Evolutionary conservation across 1,140 invertebrate species (phyloP).

Genomic region (Eriocheir sinensis): DNA sequence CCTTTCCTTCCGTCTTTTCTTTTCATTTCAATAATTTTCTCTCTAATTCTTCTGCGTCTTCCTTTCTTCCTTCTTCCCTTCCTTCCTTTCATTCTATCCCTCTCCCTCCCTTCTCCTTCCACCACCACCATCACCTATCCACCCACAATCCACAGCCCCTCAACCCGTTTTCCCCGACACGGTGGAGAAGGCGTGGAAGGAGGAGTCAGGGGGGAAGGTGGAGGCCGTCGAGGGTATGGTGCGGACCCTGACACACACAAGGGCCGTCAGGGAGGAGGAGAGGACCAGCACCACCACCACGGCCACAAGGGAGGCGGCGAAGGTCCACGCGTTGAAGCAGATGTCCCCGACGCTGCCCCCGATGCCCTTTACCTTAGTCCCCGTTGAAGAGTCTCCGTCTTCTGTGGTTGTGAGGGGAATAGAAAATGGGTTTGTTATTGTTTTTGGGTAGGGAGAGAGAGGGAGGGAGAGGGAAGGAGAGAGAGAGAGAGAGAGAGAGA

Average conservation of each 20-base stretch:
- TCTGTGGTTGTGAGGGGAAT: no score
- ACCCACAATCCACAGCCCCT: not conserved
- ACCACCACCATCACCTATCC: not conserved
- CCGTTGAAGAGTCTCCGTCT: not conserved
- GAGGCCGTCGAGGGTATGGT: conserved; percentile 76
- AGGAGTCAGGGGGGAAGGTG: conserved; percentile 78
- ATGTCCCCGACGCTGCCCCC: conserved; percentile 80
- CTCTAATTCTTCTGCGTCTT: not conserved
- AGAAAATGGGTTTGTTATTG: no score
- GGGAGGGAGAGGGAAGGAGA: conserved; percentile 3
- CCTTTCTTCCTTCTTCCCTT: not conserved
- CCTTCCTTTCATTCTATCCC: not conserved
- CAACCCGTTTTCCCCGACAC: conserved; percentile 72
- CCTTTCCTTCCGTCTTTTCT: not conserved
- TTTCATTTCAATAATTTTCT: not conserved
- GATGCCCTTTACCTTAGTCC: not conserved
- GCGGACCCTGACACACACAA: conserved; percentile 79
- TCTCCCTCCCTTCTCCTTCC: no score
- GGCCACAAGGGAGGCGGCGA: conserved; percentile 81
- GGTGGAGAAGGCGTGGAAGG: conserved; percentile 79
- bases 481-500: conserved; percentile 29
- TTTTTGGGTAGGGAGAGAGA: no score
- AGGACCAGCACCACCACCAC: conserved; percentile 82
- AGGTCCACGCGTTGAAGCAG: conserved; percentile 82
- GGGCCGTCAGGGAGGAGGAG: conserved; percentile 81